These are phyloP conservation scores for Mastacembelus armatus DNA, from an alignment of 2,797 vertebrate species.

Conservation along the genomic window DNA sequence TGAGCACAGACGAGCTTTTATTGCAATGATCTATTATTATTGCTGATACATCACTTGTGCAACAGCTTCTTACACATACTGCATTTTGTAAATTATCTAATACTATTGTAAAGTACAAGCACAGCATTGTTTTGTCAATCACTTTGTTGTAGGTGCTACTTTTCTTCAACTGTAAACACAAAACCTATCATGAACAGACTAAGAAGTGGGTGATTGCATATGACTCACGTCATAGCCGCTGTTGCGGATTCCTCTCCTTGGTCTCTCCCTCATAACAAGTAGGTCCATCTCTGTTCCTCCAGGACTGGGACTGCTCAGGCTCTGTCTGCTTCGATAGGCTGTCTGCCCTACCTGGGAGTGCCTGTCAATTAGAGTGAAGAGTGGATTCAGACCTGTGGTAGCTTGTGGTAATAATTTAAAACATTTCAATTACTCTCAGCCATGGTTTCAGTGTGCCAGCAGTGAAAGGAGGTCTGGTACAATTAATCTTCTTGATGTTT, in stretches of 20 bases:
- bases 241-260: constrained; percentile 95
- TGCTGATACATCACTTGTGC: not conserved
- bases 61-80: not conserved
- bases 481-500: constrained; percentile 2
- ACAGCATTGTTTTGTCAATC: not conserved
- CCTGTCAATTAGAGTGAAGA: constrained; percentile 80
- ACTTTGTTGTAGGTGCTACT: not conserved
- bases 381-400: constrained; percentile 34
- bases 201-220: constrained; percentile 3
- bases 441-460: constrained; percentile 17
- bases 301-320: constrained; percentile 96
- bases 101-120: not conserved
- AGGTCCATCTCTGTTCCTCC: constrained; percentile 99
- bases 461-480: constrained; percentile 14
- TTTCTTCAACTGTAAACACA: not conserved
- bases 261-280: constrained; percentile 95
- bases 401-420: constrained; percentile 40
- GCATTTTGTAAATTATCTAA: not conserved
- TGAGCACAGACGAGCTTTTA: no score
- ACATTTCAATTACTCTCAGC: constrained; percentile 33
- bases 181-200: constrained; percentile 3
- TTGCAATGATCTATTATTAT: no score
- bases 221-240: constrained; percentile 98
- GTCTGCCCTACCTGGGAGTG: constrained; percentile 90
- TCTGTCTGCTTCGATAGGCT: constrained; percentile 94